Conservation (phyloP, 2,797 vertebrate genomes). For the Poecile montanus region DNA sequence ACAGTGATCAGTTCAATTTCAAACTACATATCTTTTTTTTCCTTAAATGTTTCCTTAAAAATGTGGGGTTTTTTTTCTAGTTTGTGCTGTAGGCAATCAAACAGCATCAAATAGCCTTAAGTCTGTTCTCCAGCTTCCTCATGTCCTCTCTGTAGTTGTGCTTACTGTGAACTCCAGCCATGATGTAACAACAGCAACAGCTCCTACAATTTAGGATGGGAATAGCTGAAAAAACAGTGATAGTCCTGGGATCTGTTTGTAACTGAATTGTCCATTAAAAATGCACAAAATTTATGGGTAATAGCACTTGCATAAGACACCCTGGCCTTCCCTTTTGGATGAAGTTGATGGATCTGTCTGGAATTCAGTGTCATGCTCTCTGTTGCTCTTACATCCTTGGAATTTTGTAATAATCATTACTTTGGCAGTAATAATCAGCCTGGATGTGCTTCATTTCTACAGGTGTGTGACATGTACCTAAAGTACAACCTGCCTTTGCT, state of each 20-base stretch:
- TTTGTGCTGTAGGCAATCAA: neutral
- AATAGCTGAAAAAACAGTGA: neutral
- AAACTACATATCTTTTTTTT: neutral
- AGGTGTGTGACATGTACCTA: conserved; percentile 92
- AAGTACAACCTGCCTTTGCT: conserved; percentile 87
- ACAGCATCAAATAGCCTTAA: neutral
- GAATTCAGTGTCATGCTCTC: neutral
- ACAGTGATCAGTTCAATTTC: neutral
- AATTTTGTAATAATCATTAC: neutral
- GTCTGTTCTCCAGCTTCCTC: neutral
- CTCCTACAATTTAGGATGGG: neutral
- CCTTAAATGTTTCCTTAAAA: neutral
- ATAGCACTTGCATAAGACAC: neutral
- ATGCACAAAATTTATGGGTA: neutral
- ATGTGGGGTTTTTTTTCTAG: accelerated
- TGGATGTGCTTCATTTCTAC: conserved; percentile 44
- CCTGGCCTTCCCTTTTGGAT: neutral
- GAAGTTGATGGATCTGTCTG: neutral
- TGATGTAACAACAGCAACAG: neutral
- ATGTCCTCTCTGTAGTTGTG: neutral
- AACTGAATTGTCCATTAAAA: neutral
- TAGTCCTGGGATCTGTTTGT: neutral
- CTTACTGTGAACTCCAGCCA: neutral
- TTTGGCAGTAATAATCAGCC: neutral
- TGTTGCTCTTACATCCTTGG: neutral